Conservation (phyloP, 2,797 vertebrate genomes). For the Chaetophractus vellerosus region DNA sequence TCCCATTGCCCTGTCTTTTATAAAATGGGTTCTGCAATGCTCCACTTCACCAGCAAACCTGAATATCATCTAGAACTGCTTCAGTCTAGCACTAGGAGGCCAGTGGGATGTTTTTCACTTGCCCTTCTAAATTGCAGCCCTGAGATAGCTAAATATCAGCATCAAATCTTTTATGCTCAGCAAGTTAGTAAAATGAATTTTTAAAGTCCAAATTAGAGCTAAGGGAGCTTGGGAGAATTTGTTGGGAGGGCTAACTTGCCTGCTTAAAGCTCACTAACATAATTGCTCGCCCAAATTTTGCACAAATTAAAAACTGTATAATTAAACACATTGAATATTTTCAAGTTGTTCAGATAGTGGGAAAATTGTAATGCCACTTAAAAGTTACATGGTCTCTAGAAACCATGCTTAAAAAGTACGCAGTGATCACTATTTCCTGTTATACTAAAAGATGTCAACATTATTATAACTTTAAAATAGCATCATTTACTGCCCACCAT, state of each 20-base stretch:
- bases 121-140: not conserved
- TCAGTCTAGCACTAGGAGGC: not conserved
- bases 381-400: conserved; percentile 30
- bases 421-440: not conserved
- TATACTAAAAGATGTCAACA: not conserved
- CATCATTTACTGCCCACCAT: not conserved
- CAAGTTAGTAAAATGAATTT: conserved; percentile 68
- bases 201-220: conserved; percentile 67
- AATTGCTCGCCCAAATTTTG: conserved; percentile 2
- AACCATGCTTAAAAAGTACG: conserved; percentile 6
- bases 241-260: conserved; percentile 38
- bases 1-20: not conserved
- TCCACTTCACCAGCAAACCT: not conserved
- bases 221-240: conserved; percentile 31
- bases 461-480: not conserved
- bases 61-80: not conserved
- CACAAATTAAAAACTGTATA: conserved; percentile 53
- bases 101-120: not conserved
- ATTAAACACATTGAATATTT: conserved; percentile 51
- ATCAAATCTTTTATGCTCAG: conserved; percentile 59
- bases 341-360: conserved; percentile 44
- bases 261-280: conserved; percentile 55
- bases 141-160: conserved; percentile 44
- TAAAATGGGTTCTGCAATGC: not conserved
- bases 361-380: conserved; percentile 37